Percentiles rank a stretch among this genome's conserved stretches.
Evolutionary conservation across 2,797 vertebrate genomes (phyloP).

Genomic region (Scolopax bukidnonensis): DNA sequence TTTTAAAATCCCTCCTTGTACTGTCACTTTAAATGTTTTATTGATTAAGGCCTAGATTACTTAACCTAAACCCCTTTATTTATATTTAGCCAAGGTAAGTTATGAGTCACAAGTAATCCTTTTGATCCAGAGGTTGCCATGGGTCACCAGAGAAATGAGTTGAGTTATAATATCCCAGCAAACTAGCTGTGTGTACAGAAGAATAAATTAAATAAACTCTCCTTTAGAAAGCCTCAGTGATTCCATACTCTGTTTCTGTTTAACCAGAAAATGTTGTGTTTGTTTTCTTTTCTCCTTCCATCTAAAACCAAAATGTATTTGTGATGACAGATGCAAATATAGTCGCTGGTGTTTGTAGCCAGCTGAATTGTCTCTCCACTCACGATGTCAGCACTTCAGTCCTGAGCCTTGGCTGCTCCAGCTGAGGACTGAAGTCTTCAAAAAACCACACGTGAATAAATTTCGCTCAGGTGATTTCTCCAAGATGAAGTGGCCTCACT

Average conservation of each 20-base stretch:
- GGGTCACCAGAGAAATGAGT: conserved; percentile 74
- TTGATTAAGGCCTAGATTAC: conserved; percentile 74
- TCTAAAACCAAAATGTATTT: conserved; percentile 37
- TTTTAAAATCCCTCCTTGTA: conserved; percentile 56
- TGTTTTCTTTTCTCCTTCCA: conserved; percentile 25
- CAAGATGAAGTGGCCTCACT: neutral
- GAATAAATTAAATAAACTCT: conserved; percentile 73
- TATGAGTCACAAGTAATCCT: conserved; percentile 75
- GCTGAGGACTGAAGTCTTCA: neutral
- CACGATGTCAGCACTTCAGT: conserved; percentile 13
- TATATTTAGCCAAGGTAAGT: conserved; percentile 74
- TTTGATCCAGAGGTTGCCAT: conserved; percentile 71
- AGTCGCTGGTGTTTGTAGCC: neutral
- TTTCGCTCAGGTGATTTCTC: neutral
- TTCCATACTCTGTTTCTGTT: conserved; percentile 55
- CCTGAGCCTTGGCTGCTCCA: neutral
- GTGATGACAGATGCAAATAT: conserved; percentile 47
- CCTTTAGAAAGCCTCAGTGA: conserved; percentile 18
- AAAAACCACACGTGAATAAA: neutral
- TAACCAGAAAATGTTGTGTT: conserved; percentile 62
- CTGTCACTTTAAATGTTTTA: conserved; percentile 74
- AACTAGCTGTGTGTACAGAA: conserved; percentile 62
- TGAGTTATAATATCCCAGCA: conserved; percentile 71
- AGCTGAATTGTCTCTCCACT: conserved; percentile 31
- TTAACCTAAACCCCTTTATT: conserved; percentile 74